phyloP scores from a whole-genome alignment of 2,113 vertebrate species.

The Cyprinus carpio region DNA sequence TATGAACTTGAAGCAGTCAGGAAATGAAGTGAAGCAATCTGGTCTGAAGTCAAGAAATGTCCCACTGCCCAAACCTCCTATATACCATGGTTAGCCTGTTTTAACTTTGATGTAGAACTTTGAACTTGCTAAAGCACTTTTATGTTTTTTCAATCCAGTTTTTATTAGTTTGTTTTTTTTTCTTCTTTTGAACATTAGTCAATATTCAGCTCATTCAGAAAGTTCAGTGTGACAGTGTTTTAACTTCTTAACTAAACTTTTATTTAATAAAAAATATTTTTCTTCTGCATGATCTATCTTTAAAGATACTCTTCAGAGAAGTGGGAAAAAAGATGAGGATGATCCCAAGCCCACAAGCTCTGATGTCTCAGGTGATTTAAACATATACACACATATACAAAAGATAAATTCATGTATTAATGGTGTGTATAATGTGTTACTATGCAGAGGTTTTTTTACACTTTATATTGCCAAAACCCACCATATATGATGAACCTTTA shows the following conservation, averaged over 20 bases:
- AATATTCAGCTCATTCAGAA: background rate
- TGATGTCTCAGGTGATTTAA: background rate
- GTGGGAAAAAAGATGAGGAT: background rate
- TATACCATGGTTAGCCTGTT: too few relatives aligned
- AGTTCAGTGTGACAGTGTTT: background rate
- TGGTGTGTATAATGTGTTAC: background rate
- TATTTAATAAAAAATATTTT: background rate
- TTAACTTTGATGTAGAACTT: too few relatives aligned
- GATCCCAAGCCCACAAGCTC: conserved; percentile 4
- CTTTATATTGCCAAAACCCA: background rate
- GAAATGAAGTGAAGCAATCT: background rate
- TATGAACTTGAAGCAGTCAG: background rate
- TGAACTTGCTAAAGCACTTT: too few relatives aligned
- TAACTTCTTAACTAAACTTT: background rate
- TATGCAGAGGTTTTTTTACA: conserved; percentile 1
- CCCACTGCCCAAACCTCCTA: background rate
- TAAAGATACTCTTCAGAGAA: conserved; percentile 2
- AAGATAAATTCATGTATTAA: background rate
- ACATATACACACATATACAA: background rate
- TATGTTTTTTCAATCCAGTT: too few relatives aligned
- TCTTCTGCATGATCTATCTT: too few relatives aligned
- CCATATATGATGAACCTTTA: conserved; percentile 2
- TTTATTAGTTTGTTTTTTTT: background rate
- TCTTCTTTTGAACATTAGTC: conserved; percentile 2
- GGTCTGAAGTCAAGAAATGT: background rate